These are phyloP conservation scores for Eurois occulta DNA, from an alignment of 2,888 invertebrate genomes.

Conservation along the genomic window DNA sequence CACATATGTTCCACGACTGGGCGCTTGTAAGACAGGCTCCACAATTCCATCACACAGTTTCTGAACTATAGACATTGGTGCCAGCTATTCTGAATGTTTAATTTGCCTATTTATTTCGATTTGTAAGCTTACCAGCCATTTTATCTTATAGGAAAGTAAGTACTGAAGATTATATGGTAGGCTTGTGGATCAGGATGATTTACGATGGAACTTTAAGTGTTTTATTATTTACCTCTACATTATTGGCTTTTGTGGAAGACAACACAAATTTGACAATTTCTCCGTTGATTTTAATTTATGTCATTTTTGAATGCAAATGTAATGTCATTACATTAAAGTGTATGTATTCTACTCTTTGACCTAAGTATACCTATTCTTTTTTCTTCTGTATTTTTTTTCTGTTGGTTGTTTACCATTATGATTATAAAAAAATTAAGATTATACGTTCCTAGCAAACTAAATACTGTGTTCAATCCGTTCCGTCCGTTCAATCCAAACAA, in stretches of 20 bases:
- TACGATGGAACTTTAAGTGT: not conserved
- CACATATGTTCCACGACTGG: not conserved
- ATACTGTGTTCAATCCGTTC: not conserved
- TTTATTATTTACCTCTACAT: not conserved
- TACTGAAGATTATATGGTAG: not conserved
- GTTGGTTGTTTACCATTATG: too few relatives aligned
- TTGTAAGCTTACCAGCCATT: conserved; percentile 9
- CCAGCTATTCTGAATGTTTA: conserved; percentile 18
- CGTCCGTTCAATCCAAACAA: too few relatives aligned
- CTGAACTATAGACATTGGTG: conserved; percentile 79
- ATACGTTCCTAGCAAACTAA: not conserved
- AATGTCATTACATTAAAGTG: not conserved
- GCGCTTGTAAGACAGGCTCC: conserved; percentile 53
- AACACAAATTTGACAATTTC: not conserved
- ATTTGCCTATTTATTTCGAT: conserved; percentile 10
- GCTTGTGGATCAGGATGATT: not conserved
- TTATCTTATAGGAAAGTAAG: not conserved
- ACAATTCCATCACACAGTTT: conserved; percentile 77
- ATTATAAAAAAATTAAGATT: not conserved
- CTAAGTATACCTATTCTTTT: too few relatives aligned
- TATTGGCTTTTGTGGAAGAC: not conserved
- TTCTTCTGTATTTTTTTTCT: not conserved
- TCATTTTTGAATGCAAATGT: conserved; percentile 16
- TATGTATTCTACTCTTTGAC: too few relatives aligned
- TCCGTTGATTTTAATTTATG: not conserved